These are phyloP conservation scores for Gymnoscelis rufifasciata DNA, from an alignment of 2,888 invertebrate species.

Conservation along the genomic window DNA sequence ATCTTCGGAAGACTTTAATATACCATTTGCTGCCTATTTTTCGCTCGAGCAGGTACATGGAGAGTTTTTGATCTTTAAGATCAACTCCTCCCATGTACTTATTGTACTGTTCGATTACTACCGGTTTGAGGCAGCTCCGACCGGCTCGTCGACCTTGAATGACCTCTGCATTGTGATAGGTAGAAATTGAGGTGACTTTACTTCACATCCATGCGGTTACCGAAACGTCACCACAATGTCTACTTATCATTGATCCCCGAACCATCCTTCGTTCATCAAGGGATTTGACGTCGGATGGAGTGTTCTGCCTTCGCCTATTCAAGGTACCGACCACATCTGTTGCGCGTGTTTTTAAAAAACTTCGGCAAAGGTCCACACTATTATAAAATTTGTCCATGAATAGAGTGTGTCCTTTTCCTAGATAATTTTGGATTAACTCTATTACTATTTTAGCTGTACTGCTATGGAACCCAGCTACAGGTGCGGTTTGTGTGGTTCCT, in stretches of 20 bases:
- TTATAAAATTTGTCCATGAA: constrained; percentile 29
- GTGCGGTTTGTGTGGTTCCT: background rate
- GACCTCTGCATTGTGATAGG: background rate
- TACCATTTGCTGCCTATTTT: no score
- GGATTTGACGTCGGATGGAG: constrained; percentile 9
- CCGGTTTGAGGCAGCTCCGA: background rate
- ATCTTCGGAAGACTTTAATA: no score
- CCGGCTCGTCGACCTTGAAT: background rate
- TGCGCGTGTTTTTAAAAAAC: constrained; percentile 15
- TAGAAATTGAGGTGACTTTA: constrained; percentile 9
- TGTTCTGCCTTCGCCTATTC: constrained; percentile 1
- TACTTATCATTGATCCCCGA: constrained; percentile 1
- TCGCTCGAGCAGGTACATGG: no score
- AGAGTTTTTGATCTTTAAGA: background rate
- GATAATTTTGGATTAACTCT: constrained; percentile 12
- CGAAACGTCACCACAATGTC: constrained; percentile 22
- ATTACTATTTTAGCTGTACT: constrained; percentile 15
- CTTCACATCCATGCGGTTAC: constrained; percentile 19
- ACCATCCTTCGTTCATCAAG: constrained; percentile 3
- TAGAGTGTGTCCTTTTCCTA: constrained; percentile 20
- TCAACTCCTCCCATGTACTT: no score
- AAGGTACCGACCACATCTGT: constrained; percentile 1
- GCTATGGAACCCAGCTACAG: background rate
- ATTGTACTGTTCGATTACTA: background rate
- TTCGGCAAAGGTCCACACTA: constrained; percentile 6